Base-by-base conservation (phyloP, 2,113 vertebrate genomes). In the Hippocampus barbouri region DNA sequence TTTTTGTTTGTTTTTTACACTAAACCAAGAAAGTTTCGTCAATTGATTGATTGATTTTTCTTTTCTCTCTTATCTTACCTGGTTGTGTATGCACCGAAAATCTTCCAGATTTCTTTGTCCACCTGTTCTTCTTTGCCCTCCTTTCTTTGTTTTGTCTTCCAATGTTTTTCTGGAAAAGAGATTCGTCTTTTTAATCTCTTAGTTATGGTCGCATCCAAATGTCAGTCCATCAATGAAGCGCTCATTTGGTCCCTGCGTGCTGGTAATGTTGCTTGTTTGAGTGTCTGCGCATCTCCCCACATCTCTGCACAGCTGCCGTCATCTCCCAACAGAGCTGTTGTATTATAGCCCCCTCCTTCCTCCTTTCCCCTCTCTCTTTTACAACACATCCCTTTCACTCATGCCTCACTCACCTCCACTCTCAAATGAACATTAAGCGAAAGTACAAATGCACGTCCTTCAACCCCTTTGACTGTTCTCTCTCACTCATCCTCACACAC, bases 301-400 rank as follows among this genome's bases (percentile, higher is more conserved):
- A 23, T 63, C 77, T 85, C 74, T 75, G 69, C 79, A 83, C 86
- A 85, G 75, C 72, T 81, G 68, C 80, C 77, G 71, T 77, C 77
- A 79, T 84, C 85, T 85, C 83, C 77, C 70, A 68, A 21, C 70
- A 69, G 64, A 72, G 77, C 71, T 75, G 68, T 64, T 66, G 67
- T 81, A 73, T 59, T 81, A 73, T 65, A 79, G 30, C 79, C 62
- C 71, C 80, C 74, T 56, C 72, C 62, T 38, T 34, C 10, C 62
- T 69, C 75, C 18, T 61, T 4, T 65, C 38, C 68, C 34, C 79
- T 69, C 67, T 20, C 79, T 79, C 85, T 80, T 79, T 77, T 79
- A 25, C 15, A 16, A 72, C 40, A 53, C 73, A 69, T 68, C 68
- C 60, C 16, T 56, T 69, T 64, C 27, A 38, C 43, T 56, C 49